Evolutionary conservation across 1,140 invertebrate species (phyloP), one percentile per base, ranked within the genome.

Genomic region (Lasaia peninsularis): DNA sequence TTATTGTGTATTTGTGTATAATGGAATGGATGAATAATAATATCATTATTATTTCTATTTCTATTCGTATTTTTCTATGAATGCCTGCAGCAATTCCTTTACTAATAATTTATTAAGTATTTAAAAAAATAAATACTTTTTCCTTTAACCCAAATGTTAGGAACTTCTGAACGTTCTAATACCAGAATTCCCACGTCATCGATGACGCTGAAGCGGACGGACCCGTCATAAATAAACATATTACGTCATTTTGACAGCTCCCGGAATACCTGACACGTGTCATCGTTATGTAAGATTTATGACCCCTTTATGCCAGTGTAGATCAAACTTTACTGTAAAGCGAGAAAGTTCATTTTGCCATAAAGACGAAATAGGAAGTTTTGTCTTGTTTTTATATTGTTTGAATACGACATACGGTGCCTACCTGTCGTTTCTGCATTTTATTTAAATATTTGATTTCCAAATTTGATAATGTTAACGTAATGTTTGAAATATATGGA

Each of bases 381-480:
- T 69, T 54, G 53, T 71, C 50, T 55, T 59, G 61, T 62, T 73
- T 73, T 75, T 71, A 57, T 71, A 67, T 62, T 56, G 51, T 31
- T 31, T 49, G 63, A 55, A 58, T 63, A 62, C 60, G 56, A 58
- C 57, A 56, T 62, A 63, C 69, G 58, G 70, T 61, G 69, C 60
- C 75, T 83, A 83, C 83, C 80, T 83, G 83, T 86, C 78, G 70
- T 84, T 75, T 76, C 73, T 77, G 76, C 71, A 74, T 84, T 78
- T 63, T 77, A 63, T 71, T 71, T 76, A 61, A 62, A 78, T 66
- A 64, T 79, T 81, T 79, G 77, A 81, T 84, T 68, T 62, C 54
- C 28, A 71, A 71, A 68, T 69, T 62, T 58, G 78, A 82, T 82
- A 82, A 64, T 51, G 60, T 64, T 57, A 55, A 40, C 35, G 35